These are phyloP conservation scores for Balaeniceps rex DNA, from an alignment of 2,113 vertebrate species.

Conservation along the genomic window DNA sequence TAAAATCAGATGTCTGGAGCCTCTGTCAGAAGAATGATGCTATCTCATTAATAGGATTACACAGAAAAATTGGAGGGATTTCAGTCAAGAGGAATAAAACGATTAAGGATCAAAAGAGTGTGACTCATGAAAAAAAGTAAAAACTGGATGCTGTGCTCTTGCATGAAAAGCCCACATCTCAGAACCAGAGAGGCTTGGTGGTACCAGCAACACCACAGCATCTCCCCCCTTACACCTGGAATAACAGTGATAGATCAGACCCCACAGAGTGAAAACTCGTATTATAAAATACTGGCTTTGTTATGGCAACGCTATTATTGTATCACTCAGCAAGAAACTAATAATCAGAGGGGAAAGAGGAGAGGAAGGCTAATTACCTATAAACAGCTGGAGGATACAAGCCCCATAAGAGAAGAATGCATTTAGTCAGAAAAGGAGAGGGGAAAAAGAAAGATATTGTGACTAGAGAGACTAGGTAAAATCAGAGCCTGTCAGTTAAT, in stretches of 20 bases:
- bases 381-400: neutral
- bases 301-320: neutral
- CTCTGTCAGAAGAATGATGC: conserved; percentile 29
- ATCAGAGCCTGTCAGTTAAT: neutral
- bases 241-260: neutral
- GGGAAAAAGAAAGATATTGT: neutral
- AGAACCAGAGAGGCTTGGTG: neutral
- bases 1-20: conserved; percentile 36
- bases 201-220: neutral
- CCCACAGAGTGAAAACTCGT: accelerated
- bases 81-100: conserved; percentile 50
- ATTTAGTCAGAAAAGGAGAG: neutral
- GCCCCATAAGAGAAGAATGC: neutral
- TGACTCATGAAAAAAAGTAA: conserved; percentile 3
- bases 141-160: neutral
- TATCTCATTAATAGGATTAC: conserved; percentile 57
- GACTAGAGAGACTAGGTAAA: neutral
- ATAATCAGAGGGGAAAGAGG: neutral
- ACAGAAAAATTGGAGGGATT: conserved; percentile 18
- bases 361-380: neutral
- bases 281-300: neutral
- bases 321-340: neutral
- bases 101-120: conserved; percentile 8
- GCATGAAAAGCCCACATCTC: neutral
- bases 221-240: neutral